Evolutionary conservation across 1,140 invertebrate species (phyloP).

Genomic region (Hyposmocoma kahamanoa): DNA sequence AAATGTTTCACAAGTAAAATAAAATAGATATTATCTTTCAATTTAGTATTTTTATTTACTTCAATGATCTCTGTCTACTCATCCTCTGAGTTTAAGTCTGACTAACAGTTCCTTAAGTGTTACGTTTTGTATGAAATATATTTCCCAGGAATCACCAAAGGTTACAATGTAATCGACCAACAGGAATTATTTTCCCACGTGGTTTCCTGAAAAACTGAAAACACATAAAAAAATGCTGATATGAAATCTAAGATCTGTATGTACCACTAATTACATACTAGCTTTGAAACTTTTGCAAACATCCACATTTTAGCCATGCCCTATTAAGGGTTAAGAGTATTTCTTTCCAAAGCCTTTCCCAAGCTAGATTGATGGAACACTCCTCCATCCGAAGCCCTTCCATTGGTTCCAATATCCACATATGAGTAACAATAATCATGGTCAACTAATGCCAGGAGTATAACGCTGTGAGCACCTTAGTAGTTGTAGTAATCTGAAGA

Average conservation of each 20-base stretch:
- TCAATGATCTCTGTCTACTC: neutral
- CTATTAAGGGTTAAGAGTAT: conserved; percentile 4
- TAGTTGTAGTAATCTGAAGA: too few relatives aligned
- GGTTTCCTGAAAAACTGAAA: conserved; percentile 2
- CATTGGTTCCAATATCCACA: too few relatives aligned
- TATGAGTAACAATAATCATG: too few relatives aligned
- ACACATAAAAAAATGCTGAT: neutral
- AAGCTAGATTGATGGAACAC: too few relatives aligned
- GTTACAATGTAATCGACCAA: neutral
- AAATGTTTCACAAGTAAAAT: neutral
- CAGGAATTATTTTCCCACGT: conserved; percentile 1
- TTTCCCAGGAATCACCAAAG: neutral
- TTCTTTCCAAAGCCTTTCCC: too few relatives aligned
- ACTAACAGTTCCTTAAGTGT: neutral
- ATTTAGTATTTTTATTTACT: neutral
- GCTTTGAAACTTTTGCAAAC: neutral
- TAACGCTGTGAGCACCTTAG: too few relatives aligned
- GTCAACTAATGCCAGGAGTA: too few relatives aligned
- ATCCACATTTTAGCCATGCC: conserved; percentile 1
- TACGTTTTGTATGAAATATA: neutral
- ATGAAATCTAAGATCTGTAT: neutral
- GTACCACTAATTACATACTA: neutral
- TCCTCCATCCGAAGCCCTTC: too few relatives aligned
- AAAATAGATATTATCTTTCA: neutral
- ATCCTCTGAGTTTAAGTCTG: neutral